A percentile compares a stretch with the other conserved stretches of the same genome.
These are phyloP conservation scores for Malthinus seriepunctatus DNA, from an alignment of 2,888 invertebrate genomes.

Conservation along the genomic window DNA sequence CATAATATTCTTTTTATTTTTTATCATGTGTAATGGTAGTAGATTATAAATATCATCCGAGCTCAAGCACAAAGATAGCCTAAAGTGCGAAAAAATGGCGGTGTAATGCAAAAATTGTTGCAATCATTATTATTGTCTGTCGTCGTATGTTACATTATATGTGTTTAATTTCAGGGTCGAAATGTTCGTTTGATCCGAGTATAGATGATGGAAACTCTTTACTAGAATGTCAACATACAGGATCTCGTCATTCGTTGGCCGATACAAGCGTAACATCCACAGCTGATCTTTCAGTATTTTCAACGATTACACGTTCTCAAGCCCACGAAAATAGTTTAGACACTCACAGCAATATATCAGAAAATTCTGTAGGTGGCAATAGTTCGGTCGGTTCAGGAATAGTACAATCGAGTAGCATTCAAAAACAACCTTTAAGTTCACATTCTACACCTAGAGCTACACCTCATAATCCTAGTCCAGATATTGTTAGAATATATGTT, in stretches of 20 bases:
- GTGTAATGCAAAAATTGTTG: not conserved
- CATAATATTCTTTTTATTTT: too few species aligned
- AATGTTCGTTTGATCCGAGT: constrained; percentile 67
- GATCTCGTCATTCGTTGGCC: constrained; percentile 78
- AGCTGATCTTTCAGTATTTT: constrained; percentile 80
- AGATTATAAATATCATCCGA: too few species aligned
- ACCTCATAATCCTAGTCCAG: constrained; percentile 69
- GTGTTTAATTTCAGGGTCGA: constrained; percentile 58
- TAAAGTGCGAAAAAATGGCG: too few species aligned
- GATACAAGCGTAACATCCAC: constrained; percentile 85
- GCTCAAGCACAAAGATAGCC: too few species aligned
- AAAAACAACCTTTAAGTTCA: constrained; percentile 52
- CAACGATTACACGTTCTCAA: constrained; percentile 71
- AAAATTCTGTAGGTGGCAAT: constrained; percentile 67
- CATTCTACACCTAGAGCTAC: constrained; percentile 70
- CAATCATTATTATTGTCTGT: too few species aligned
- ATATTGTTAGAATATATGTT: constrained; percentile 78
- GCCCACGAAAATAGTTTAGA: constrained; percentile 75
- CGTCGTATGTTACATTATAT: too few species aligned
- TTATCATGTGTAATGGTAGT: too few species aligned
- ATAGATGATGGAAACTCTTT: constrained; percentile 72
- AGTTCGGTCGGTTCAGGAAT: constrained; percentile 54
- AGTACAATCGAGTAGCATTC: constrained; percentile 56
- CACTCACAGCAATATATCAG: constrained; percentile 76
- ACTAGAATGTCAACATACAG: constrained; percentile 61